Base-by-base conservation (phyloP, 2,888 invertebrate species). In the Myopa testacea region DNA sequence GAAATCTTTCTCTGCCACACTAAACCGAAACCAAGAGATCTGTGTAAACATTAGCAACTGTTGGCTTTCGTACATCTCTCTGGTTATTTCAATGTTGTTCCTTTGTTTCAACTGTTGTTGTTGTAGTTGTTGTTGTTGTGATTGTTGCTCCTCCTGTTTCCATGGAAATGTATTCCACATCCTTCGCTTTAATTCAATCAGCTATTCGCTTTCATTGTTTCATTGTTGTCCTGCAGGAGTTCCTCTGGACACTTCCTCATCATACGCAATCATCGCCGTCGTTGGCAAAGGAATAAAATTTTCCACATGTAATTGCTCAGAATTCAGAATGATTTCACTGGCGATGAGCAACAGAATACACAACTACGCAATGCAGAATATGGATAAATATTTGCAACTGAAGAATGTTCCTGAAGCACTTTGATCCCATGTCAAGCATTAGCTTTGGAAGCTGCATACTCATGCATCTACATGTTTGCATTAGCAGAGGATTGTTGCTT, bases 401-500 rank as follows among this genome's bases (percentile, higher is more conserved):
- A 19, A 34, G 34, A 34, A 26, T 19, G 26, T 63, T 63, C 10
- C n/a, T 63, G 62, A 19, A 63, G 26, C n/a, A 7, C 26, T 63
- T 34, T 26, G 62, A 50, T 2, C 50, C 14, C 50, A 50, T 50
- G 50, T 26, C 19, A 26, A 7, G 6, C 26, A 4, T 63, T 4
- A 63, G 4, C 60, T 5, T 58, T 2, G 12, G 5, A n/a, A n/a
- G 58, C 58, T 58, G 12, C 16, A 58, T n/a, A 4, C 6, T 58
- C 58, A 26, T 26, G 26, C 26, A 26, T 26, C 2, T 26, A 26
- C 26, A 26, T 58, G 58, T 19, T 58, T 58, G n/a, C 6, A 58
- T 58, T 58, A 58, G 58, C 58, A 58, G n/a, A 16, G 16, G 34
- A 34, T 8, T 63, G 62, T 63, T 63, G 62, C 62, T 63, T 63